phyloP scores from a whole-genome alignment of 1,140 invertebrate genomes.

The Brachionus paranguensis region DNA sequence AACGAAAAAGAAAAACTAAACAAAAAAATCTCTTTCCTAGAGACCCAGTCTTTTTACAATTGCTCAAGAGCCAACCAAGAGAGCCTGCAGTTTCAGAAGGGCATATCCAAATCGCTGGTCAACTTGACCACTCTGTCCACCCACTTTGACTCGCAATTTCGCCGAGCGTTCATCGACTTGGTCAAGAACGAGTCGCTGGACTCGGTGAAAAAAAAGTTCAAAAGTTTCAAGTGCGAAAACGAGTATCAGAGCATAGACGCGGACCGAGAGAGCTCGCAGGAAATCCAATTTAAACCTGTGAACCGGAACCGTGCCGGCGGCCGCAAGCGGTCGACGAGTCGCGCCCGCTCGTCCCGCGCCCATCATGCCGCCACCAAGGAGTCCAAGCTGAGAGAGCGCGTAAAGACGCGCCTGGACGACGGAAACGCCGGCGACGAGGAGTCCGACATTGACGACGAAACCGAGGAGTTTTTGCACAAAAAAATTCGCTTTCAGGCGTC shows the following conservation, averaged over 20 bases:
- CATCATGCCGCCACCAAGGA: background rate
- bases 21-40: background rate
- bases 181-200: conserved; percentile 16
- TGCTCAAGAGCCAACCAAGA: conserved; percentile 12
- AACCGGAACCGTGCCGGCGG: background rate
- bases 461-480: background rate
- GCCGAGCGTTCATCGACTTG: background rate
- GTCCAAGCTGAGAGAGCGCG: background rate
- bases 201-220: conserved; percentile 12
- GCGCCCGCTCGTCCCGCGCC: background rate
- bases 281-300: background rate
- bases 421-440: background rate
- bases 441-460: background rate
- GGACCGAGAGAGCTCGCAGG: background rate
- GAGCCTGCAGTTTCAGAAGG: background rate
- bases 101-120: background rate
- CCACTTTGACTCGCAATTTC: background rate
- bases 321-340: background rate
- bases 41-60: background rate
- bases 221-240: background rate
- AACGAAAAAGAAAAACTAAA: conserved; percentile 4
- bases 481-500: conserved; percentile 17
- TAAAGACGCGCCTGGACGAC: background rate
- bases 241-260: conserved; percentile 1
- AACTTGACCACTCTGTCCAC: background rate